phyloP scores from a whole-genome alignment of 2,888 invertebrate species.

The Azorinus chamasolen region DNA sequence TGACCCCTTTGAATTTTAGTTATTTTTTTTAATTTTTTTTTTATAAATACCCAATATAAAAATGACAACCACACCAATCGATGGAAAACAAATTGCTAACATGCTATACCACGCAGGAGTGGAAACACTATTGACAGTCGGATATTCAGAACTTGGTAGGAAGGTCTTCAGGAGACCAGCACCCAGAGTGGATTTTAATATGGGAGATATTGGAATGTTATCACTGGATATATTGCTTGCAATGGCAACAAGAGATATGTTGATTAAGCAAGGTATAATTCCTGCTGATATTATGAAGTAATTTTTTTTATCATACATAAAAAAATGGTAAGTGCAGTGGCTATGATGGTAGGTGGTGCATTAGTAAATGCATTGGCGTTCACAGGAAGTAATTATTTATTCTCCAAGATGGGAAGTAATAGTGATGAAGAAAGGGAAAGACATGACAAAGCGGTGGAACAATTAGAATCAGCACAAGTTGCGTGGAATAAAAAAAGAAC shows the following conservation, averaged over 20 bases:
- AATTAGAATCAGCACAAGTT: constrained; percentile 43
- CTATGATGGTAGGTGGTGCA: constrained; percentile 33
- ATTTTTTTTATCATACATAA: constrained; percentile 11
- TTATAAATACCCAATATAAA: no score
- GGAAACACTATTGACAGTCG: constrained; percentile 46
- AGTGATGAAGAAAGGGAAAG: constrained; percentile 40
- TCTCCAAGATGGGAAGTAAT: constrained; percentile 26
- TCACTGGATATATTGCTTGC: constrained; percentile 31
- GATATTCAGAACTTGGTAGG: constrained; percentile 39
- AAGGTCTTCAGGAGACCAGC: no score
- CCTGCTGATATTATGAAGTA: constrained; percentile 52
- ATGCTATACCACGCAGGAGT: constrained; percentile 43
- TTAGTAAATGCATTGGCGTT: constrained; percentile 47
- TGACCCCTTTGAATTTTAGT: no score
- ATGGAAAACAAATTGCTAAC: constrained; percentile 40
- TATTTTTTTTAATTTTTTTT: no score
- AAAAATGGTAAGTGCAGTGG: no score
- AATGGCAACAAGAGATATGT: constrained; percentile 42
- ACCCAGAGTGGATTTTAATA: no score
- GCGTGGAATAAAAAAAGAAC: constrained; percentile 46
- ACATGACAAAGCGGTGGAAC: constrained; percentile 58
- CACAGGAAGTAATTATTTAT: constrained; percentile 25
- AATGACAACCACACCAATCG: constrained; percentile 24
- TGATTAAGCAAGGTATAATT: constrained; percentile 45
- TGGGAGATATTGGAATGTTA: no score